Percentiles rank a stretch among this genome's conserved stretches.
Evolutionary conservation across 2,797 vertebrate species (phyloP).

Genomic region (Enteromius paludinosus): DNA sequence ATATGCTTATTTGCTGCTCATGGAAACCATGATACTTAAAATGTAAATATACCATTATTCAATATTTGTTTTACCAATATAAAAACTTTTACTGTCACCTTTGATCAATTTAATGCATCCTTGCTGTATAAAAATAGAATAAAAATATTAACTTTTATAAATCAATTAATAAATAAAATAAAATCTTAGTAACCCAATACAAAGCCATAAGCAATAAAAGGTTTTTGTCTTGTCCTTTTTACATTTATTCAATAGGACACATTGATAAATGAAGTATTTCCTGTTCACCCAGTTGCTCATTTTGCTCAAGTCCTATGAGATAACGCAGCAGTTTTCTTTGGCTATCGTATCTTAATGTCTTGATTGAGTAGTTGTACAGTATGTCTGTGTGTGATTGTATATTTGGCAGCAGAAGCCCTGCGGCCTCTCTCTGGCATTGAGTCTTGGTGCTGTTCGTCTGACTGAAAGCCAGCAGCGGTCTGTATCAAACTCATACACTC

Average conservation of each 20-base stretch:
- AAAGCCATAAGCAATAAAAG: not conserved
- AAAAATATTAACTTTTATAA: not conserved
- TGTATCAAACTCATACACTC: not conserved
- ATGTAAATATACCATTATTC: not conserved
- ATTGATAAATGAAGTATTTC: not conserved
- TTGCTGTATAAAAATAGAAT: too few relatives aligned
- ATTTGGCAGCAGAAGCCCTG: not conserved
- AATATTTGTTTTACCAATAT: not conserved
- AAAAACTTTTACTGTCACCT: not conserved
- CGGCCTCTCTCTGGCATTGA: conserved; percentile 27
- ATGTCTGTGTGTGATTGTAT: not conserved
- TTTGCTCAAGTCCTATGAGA: not conserved
- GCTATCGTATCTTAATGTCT: not conserved
- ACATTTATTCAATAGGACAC: not conserved
- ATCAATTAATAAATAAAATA: not conserved
- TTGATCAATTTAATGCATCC: not conserved
- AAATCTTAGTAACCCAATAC: not conserved
- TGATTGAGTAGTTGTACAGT: not conserved
- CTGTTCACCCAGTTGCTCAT: not conserved
- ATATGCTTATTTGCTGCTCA: not conserved
- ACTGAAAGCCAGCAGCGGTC: conserved; percentile 2
- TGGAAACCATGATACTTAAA: not conserved
- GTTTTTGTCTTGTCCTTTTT: not conserved
- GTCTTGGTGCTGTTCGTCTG: not conserved
- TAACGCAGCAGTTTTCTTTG: not conserved